Evolutionary conservation across 2,113 vertebrate species (phyloP), one percentile per base, ranked within the genome.

Genomic region (Nycticebus coucang): DNA sequence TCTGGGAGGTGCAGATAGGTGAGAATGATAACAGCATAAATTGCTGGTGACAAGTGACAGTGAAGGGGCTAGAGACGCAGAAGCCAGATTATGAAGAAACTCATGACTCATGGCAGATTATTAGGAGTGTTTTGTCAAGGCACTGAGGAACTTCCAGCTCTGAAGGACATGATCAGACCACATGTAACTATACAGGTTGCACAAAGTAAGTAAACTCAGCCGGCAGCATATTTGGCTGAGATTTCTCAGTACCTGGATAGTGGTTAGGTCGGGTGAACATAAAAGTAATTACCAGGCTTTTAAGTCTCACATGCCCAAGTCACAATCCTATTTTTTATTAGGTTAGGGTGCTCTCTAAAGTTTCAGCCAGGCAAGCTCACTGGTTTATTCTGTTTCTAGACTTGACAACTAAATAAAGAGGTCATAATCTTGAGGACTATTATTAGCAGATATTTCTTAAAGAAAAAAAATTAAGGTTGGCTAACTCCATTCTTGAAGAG

Each of bases 401-500:
- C 35, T 53, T 2, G 0, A 71, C 8, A 74, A 41, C 78, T 94
- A 90, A 74, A 87, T 85, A 22, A 97, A 80, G 74, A 93, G 62
- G 69, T 78, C 69, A 82, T 30, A 64, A 95, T 35, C 85, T 57
- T 71, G 53, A 28, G 60, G 50, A 64, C 88, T 94, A 95, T 81
- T 82, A 83, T 86, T 93, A 41, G 11, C 28, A 89, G 89, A 88
- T 81, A 62, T 80, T 50, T 24, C 62, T 95, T 84, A 30, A 93
- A 97, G 89, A 84, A 93, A 19, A 90, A 41, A 93, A 77, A 59
- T 74, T 18, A 33, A 9, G 33, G 15, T n/a, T 88, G 78, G 30
- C 85, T 92, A 68, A 28, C 60, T 62, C 13, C 8, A 75, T 87
- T 94, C 79, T 94, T 91, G 96, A 98, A 97, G 84, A 97, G 83